These are phyloP conservation scores for Melanophora roralis DNA, from an alignment of 2,888 invertebrate species.

Conservation along the genomic window DNA sequence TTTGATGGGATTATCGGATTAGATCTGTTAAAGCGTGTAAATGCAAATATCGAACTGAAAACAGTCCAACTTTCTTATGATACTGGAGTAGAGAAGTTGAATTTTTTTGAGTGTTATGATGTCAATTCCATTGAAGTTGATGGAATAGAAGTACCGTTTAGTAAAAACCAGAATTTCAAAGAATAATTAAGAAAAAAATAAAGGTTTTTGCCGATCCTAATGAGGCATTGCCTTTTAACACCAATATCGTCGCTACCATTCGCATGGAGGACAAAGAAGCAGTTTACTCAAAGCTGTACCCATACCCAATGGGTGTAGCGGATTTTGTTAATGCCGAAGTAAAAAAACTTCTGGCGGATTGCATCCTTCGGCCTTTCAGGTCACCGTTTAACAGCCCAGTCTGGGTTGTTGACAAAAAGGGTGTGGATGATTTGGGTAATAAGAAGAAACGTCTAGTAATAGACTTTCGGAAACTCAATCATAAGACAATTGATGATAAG, in stretches of 20 bases:
- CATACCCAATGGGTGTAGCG: constrained; percentile 37
- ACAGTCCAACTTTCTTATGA: constrained; percentile 21
- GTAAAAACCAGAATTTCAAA: constrained; percentile 10
- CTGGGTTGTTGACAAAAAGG: constrained; percentile 26
- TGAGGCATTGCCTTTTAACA: constrained; percentile 37
- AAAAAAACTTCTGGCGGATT: constrained; percentile 7
- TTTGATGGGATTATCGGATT: constrained; percentile 61
- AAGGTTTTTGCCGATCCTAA: constrained; percentile 38
- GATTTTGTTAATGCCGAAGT: constrained; percentile 34
- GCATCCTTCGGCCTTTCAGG: constrained; percentile 38
- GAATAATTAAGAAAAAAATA: not conserved
- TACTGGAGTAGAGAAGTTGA: constrained; percentile 43
- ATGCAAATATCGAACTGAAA: constrained; percentile 54
- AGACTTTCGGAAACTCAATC: constrained; percentile 22
- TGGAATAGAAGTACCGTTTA: constrained; percentile 28
- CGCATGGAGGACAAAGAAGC: constrained; percentile 27
- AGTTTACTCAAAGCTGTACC: constrained; percentile 32
- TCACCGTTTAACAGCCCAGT: constrained; percentile 26
- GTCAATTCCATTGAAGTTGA: constrained; percentile 56
- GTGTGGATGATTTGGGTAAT: constrained; percentile 10
- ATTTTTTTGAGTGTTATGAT: constrained; percentile 55
- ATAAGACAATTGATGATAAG: constrained; percentile 3
- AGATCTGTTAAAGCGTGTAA: constrained; percentile 56
- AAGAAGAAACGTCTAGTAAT: constrained; percentile 17
- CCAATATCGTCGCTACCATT: constrained; percentile 42